phyloP scores from a whole-genome alignment of 2,797 vertebrate species.

The Peromyscus aztecus region DNA sequence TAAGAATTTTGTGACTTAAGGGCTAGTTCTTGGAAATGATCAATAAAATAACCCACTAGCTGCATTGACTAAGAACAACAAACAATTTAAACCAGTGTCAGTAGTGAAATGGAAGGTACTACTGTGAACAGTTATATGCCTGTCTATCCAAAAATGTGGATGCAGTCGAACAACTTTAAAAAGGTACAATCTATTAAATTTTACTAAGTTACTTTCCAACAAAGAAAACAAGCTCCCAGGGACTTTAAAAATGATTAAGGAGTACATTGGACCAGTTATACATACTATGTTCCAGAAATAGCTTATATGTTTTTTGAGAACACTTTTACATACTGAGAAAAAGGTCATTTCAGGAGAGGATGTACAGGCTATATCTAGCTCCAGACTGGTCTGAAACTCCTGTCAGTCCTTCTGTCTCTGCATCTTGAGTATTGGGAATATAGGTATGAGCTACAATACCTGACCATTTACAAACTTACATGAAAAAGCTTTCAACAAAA shows the following conservation, averaged over 20 bases:
- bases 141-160: background rate
- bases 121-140: background rate
- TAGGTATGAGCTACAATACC: background rate
- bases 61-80: background rate
- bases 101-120: background rate
- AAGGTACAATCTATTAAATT: conserved; percentile 11
- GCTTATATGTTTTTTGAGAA: background rate
- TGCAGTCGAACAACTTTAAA: background rate
- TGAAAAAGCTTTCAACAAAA: background rate
- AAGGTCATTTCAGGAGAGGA: background rate
- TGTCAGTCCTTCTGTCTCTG: background rate
- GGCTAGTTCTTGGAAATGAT: background rate
- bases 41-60: background rate
- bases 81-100: background rate
- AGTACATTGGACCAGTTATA: background rate
- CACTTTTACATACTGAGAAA: background rate
- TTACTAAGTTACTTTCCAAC: background rate
- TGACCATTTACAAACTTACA: background rate
- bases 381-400: background rate
- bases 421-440: background rate
- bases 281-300: conserved; percentile 22
- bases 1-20: background rate
- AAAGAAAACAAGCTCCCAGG: background rate
- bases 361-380: background rate
- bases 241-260: conserved; percentile 5